Conservation (phyloP, 2,113 vertebrate species). For the Lichenostomus cassidix region DNA sequence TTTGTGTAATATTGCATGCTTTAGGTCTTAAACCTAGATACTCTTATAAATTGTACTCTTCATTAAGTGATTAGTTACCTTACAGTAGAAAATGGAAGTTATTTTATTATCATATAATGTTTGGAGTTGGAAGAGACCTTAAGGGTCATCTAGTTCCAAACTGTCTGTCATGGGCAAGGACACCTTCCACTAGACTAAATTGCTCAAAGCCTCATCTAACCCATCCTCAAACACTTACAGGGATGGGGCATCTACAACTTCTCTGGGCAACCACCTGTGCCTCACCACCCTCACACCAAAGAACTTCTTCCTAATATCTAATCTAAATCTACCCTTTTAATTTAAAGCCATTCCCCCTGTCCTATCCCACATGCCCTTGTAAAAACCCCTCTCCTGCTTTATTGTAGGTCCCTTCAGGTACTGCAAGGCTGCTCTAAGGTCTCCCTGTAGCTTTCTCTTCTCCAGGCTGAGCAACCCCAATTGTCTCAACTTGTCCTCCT, state of each 20-base stretch:
- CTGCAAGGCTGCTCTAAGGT: not conserved
- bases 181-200: not conserved
- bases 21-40: not conserved
- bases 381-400: not conserved
- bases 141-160: not conserved
- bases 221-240: not conserved
- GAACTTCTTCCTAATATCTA: not conserved
- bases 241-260: not conserved
- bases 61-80: not conserved
- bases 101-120: not conserved
- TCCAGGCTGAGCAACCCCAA: not conserved
- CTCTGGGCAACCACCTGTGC: not conserved
- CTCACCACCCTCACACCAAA: not conserved
- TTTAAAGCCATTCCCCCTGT: not conserved
- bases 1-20: not conserved
- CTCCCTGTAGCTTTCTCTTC: not conserved
- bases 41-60: not conserved
- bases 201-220: not conserved
- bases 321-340: not conserved
- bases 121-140: not conserved
- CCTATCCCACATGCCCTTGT: not conserved
- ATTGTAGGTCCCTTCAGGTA: not conserved
- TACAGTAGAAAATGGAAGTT: not conserved
- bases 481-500: not conserved
- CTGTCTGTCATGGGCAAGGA: rapidly evolving